Percentiles rank a stretch among this genome's conserved stretches.
Conservation (phyloP, 2,113 vertebrate genomes). For the Pluvianellus socialis region DNA sequence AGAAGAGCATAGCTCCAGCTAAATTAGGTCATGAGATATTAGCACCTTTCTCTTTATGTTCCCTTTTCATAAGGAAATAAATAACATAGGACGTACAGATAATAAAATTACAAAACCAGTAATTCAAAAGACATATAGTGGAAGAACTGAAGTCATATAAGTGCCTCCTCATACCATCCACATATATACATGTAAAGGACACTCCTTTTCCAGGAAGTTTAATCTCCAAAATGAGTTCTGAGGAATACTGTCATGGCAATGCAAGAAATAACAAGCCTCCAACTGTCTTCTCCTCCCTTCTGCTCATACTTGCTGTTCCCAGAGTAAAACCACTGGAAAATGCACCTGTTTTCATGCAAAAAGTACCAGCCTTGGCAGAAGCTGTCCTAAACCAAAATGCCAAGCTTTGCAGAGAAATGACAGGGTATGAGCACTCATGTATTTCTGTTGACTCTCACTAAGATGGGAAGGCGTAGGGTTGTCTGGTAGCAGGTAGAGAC, state of each 20-base stretch:
- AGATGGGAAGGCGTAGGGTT: background rate
- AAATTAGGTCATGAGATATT: slow-evolving; percentile 54
- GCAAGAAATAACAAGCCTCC: background rate
- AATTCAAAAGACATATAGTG: background rate
- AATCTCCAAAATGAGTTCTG: slow-evolving; percentile 17
- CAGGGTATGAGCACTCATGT: background rate
- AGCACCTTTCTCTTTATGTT: slow-evolving; percentile 13
- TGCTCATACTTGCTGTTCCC: background rate
- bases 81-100: background rate
- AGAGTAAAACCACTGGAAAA: background rate
- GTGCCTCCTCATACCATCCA: background rate
- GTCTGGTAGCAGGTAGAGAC: background rate
- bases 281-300: background rate
- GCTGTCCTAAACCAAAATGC: background rate
- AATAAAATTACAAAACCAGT: slow-evolving; percentile 31
- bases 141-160: slow-evolving; percentile 5
- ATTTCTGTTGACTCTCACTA: background rate
- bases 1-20: background rate
- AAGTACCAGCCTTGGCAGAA: background rate
- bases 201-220: slow-evolving; percentile 44
- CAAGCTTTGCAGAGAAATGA: background rate
- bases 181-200: background rate
- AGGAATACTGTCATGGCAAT: background rate
- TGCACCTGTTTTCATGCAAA: background rate
- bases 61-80: slow-evolving; percentile 39